A percentile compares a stretch with the other conserved stretches of the same genome.
Conservation (phyloP, 2,113 vertebrate genomes). For the Erpornis zantholeuca region DNA sequence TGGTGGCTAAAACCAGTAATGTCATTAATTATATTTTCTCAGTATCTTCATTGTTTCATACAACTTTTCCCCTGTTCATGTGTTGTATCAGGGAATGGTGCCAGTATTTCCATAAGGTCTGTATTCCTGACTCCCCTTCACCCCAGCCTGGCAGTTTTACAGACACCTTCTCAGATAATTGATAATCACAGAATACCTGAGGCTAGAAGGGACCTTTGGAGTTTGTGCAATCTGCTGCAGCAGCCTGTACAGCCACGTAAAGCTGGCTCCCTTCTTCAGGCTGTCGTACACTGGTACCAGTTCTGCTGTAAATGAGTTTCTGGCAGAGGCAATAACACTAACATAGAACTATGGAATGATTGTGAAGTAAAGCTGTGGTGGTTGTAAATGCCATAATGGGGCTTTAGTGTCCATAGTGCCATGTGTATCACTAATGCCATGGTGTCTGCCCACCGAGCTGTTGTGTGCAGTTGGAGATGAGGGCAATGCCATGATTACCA, state of each 20-base stretch:
- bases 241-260: accelerated
- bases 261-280: neutral
- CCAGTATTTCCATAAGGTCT: neutral
- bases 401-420: too few relatives aligned
- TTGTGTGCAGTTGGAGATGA: neutral
- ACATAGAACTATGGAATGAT: neutral
- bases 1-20: neutral
- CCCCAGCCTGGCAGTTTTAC: neutral
- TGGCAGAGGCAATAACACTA: neutral
- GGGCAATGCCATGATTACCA: neutral
- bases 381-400: neutral
- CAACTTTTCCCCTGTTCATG: neutral
- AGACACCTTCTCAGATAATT: neutral
- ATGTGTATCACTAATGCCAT: too few relatives aligned
- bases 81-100: neutral
- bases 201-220: neutral
- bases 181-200: neutral
- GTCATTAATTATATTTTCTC: neutral
- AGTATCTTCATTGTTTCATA: neutral
- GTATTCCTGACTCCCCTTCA: neutral
- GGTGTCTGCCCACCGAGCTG: neutral
- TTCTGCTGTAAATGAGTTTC: neutral
- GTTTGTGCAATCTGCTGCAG: neutral
- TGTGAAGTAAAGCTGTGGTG: neutral
- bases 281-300: neutral